Percentiles rank a stretch among this genome's conserved stretches.
Evolutionary conservation across 2,888 invertebrate species (phyloP).

Genomic region (Achlya flavicornis): DNA sequence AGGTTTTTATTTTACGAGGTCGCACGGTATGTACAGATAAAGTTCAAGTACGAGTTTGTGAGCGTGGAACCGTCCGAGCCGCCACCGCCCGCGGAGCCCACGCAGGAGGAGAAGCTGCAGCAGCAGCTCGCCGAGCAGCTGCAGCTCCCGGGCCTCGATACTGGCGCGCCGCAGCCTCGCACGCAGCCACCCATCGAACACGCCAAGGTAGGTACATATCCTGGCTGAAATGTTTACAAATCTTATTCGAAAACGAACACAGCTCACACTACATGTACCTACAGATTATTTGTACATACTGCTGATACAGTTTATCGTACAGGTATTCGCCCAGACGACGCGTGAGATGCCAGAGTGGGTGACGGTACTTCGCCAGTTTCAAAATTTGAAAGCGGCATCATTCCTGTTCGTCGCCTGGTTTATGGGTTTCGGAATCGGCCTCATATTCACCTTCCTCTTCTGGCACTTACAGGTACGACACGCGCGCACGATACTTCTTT

Average conservation of each 20-base stretch:
- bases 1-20: not conserved
- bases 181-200: conserved; percentile 55
- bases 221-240: too few species aligned
- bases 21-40: conserved; percentile 64
- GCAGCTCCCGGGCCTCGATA: conserved; percentile 90
- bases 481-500: not conserved
- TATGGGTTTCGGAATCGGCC: conserved; percentile 99
- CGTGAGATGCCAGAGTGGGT: conserved; percentile 97
- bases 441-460: conserved; percentile 99
- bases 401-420: conserved; percentile 99
- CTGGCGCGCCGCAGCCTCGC: conserved; percentile 78
- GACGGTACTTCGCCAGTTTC: conserved; percentile 94
- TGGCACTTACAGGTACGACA: conserved; percentile 95
- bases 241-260: too few species aligned
- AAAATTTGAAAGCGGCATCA: conserved; percentile 94
- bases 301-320: conserved; percentile 39
- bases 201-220: conserved; percentile 44
- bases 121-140: conserved; percentile 93
- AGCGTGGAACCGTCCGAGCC: conserved; percentile 79
- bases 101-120: conserved; percentile 90
- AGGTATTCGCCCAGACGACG: conserved; percentile 95
- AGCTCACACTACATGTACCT: too few species aligned
- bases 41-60: conserved; percentile 86
- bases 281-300: not conserved
- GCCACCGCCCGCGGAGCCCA: conserved; percentile 84